Evolutionary conservation across 2,797 vertebrate species (phyloP), one percentile per base, ranked within the genome.

Genomic region (Capromys pilorides): DNA sequence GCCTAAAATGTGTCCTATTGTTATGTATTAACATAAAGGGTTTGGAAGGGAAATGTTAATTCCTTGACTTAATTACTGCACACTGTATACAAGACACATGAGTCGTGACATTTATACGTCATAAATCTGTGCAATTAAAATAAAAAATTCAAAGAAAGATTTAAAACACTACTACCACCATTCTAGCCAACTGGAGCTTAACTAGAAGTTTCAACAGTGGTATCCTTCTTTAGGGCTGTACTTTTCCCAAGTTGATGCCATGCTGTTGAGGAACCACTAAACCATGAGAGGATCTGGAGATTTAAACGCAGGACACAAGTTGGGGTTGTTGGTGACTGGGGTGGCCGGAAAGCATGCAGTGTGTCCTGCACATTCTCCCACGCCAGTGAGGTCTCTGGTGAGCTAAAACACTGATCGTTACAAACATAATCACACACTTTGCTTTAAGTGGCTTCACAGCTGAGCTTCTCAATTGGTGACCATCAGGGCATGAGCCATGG

Each of bases 371-470:
- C 3, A 3, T 54, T 61, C 93, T 89, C 61, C 82, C 59, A 39
- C 54, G 84, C 78, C 67, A 54, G 51, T 69, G 49, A 93, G 67
- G 73, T 79, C 94, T 90, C 19, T 59, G 92, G 54, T 83, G 51
- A 87, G 86, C 6, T 69, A 59, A 90, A 84, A 78, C 86, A 86
- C 73, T 54, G 36, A 90, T 88, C 36, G 9, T 79, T 90, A 80
- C 85, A 91, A 94, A 95, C 41, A 95, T 75, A 90, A 96, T 94
- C 91, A 77, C 49, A 79, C 16, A 16, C 90, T 96, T 73, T 81
- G 75, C 90, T 92, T 77, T 94, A 94, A 96, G 82, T 88, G 86
- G 94, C 86, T 95, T 90, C 91, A 61, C 94, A 95, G 96, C 91
- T 90, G 93, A 61, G 39, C 81, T 81, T 94, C 89, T 90, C 91